Evolutionary conservation across 2,113 vertebrate species (phyloP).

Genomic region (Gobiocypris rarus): DNA sequence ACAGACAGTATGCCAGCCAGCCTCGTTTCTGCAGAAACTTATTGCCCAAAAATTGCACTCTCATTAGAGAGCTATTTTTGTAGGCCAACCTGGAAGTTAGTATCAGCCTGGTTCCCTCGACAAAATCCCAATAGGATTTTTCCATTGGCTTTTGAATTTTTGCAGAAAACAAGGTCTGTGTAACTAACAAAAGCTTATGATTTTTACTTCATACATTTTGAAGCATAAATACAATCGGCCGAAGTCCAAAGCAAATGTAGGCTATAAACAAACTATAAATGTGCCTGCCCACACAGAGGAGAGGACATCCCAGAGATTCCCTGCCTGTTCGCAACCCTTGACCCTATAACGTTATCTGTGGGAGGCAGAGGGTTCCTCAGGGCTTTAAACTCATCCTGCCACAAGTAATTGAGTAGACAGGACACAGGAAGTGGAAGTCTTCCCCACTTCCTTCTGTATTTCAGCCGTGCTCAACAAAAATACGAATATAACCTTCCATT

Average conservation of each 20-base stretch:
- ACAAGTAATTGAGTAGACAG: slow-evolving; percentile 26
- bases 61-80: too few relatives aligned
- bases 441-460: slow-evolving; percentile 43
- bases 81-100: too few relatives aligned
- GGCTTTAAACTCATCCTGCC: slow-evolving; percentile 41
- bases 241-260: too few relatives aligned
- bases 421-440: slow-evolving; percentile 57
- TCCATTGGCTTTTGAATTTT: too few relatives aligned
- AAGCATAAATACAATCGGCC: too few relatives aligned
- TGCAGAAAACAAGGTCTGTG: too few relatives aligned
- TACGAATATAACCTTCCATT: slow-evolving; percentile 19
- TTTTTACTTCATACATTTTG: too few relatives aligned
- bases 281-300: slow-evolving; percentile 21
- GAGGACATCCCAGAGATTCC: slow-evolving; percentile 51
- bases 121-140: too few relatives aligned
- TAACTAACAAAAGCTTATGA: too few relatives aligned
- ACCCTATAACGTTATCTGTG: slow-evolving; percentile 32
- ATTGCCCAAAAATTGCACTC: not conserved
- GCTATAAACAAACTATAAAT: too few relatives aligned
- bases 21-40: not conserved
- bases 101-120: too few relatives aligned
- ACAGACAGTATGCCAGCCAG: not conserved
- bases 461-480: slow-evolving; percentile 25
- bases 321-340: slow-evolving; percentile 55
- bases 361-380: slow-evolving; percentile 48